Percentiles rank a stretch among this genome's conserved stretches.
Evolutionary conservation across 2,888 invertebrate species (phyloP).

Genomic region (Acleris emargana): DNA sequence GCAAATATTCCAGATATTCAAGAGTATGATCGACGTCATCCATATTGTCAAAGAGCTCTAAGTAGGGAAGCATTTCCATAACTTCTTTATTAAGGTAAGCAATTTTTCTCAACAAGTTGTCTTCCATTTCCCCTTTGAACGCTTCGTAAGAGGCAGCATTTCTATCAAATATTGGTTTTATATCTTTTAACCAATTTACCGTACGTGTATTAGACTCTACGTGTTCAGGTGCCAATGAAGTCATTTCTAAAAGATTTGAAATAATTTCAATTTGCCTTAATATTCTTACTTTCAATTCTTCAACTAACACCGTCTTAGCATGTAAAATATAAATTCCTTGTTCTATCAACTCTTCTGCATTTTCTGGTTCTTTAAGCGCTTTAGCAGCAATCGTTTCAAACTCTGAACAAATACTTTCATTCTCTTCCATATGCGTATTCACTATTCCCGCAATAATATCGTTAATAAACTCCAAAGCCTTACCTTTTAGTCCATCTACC

Average conservation of each 20-base stretch:
- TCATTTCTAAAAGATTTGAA: constrained; percentile 89
- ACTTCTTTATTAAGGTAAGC: constrained; percentile 88
- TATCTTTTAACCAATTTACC: constrained; percentile 92
- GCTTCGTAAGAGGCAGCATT: constrained; percentile 92
- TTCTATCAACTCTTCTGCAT: constrained; percentile 92
- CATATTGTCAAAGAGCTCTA: constrained; percentile 93
- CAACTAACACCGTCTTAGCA: constrained; percentile 89
- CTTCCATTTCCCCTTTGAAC: constrained; percentile 93
- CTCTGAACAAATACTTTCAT: constrained; percentile 86
- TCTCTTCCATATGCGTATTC: constrained; percentile 85
- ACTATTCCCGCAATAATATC: constrained; percentile 86
- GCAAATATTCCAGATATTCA: constrained; percentile 91
- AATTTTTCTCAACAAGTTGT: constrained; percentile 87
- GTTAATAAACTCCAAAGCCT: constrained; percentile 83
- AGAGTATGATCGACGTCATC: constrained; percentile 89
- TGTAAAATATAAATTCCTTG: constrained; percentile 91
- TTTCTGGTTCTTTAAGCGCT: constrained; percentile 89
- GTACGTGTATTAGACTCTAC: constrained; percentile 91
- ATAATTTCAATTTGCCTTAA: constrained; percentile 86
- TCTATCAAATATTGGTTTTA: constrained; percentile 91
- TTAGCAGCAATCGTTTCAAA: constrained; percentile 88
- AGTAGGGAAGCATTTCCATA: constrained; percentile 87
- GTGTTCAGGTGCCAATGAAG: constrained; percentile 88
- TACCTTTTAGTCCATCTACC: constrained; percentile 84
- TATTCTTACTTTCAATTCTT: constrained; percentile 88